Base-by-base conservation (phyloP, 2,113 vertebrate species). In the Neodontobutis hainanensis region DNA sequence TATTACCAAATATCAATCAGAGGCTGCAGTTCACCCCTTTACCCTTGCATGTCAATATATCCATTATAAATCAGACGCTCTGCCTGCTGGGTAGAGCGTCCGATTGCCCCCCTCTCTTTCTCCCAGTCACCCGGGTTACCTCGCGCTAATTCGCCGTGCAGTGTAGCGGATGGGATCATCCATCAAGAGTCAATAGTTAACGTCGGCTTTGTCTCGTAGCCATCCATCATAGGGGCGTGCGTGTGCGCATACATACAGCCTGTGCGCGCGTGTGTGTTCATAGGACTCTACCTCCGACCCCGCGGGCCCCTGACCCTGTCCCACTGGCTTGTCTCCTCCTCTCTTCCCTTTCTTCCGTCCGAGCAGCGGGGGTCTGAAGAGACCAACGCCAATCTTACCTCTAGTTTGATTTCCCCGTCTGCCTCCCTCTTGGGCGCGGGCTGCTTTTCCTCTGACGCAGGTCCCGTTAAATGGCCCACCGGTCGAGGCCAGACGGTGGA, bases 151-250 rank as follows among this genome's bases (percentile, higher is more conserved):
- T 78, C 74, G 15, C 74, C 79, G 36, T 83, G 86, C 67, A 84
- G 78, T 80, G 86, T 57, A 76, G 84, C 80, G 82, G 88, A 86
- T 78, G 75, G 85, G 81, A 87, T 89, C 88, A 93, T 93, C 90
- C 84, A 93, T 93, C 92, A 93, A 83, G 83, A 91, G 91, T 93
- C 90, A 93, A 93, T 93, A 87, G 87, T 93, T 92, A 92, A 92
- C 88, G 73, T 82, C 83, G 78, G 75, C 89, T 91, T 92, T 91
- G 88, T 92, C 70, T 77, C 58, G 14, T 45, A 77, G 70, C 79
- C 78, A 92, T 93, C 88, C 78, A 92, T 93, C 92, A 92, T 89
- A 70, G 49, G 58, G 51, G 43, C 43, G 75, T 75, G 75, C 73
- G 15, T 35, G 73, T 27, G 63, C 40, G 42, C 44, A 15, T 14